phyloP scores from a whole-genome alignment of 2,888 invertebrate species.

The Tineola bisselliella region DNA sequence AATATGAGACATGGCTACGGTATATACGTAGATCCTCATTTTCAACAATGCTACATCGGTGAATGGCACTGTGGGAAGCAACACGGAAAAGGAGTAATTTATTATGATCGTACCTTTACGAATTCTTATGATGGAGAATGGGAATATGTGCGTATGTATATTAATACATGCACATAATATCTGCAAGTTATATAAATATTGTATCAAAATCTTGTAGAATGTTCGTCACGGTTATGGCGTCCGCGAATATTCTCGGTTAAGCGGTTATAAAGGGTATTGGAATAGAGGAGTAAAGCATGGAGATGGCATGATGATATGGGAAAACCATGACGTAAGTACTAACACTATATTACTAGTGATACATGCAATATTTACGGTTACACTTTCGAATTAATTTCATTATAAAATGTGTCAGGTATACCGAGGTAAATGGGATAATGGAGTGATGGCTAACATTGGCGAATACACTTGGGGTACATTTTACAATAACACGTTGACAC shows the following conservation, averaged over 20 bases:
- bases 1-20: constrained; percentile 68
- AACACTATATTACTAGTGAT: too few relatives aligned
- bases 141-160: constrained; percentile 34
- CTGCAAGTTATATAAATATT: background rate
- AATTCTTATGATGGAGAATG: constrained; percentile 54
- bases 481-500: constrained; percentile 60
- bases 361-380: too few relatives aligned
- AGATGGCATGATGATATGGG: constrained; percentile 69
- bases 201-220: constrained; percentile 30
- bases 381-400: too few relatives aligned
- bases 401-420: constrained; percentile 51
- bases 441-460: constrained; percentile 67
- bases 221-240: constrained; percentile 49
- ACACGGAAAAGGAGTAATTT: constrained; percentile 45
- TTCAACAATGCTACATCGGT: constrained; percentile 45
- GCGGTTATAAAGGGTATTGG: constrained; percentile 69
- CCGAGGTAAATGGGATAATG: constrained; percentile 67
- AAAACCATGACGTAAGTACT: constrained; percentile 67
- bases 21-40: constrained; percentile 48
- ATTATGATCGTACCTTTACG: constrained; percentile 34
- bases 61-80: constrained; percentile 61
- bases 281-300: constrained; percentile 58
- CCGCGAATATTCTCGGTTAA: constrained; percentile 42
- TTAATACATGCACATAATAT: too few relatives aligned
- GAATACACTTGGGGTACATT: constrained; percentile 68